Percentiles rank a stretch among this genome's conserved stretches.
These are phyloP conservation scores for Bufo bufo DNA, from an alignment of 2,113 vertebrate species.

Conservation along the genomic window DNA sequence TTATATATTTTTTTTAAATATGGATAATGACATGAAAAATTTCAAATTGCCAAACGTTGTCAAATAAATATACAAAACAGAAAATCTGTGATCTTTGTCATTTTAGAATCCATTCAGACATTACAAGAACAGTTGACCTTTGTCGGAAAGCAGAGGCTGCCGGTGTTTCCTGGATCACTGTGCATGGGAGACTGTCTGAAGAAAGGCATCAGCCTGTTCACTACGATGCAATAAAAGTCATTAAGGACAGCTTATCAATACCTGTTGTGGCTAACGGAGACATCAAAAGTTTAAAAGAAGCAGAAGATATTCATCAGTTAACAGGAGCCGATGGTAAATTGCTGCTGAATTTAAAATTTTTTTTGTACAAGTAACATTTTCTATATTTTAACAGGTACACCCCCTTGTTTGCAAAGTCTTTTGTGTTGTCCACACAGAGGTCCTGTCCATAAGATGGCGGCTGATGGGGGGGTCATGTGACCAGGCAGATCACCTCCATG, in stretches of 20 bases:
- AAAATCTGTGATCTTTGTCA: constrained; percentile 20
- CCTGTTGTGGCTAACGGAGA: constrained; percentile 95
- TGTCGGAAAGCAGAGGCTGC: constrained; percentile 92
- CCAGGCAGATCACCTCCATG: no score
- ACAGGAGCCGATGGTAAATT: constrained; percentile 90
- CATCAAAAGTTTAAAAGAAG: constrained; percentile 86
- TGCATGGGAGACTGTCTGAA: constrained; percentile 88
- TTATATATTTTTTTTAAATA: no score
- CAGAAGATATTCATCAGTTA: constrained; percentile 78
- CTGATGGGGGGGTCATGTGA: no score
- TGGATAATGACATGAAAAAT: no score
- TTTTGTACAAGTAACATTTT: background rate
- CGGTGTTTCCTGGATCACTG: constrained; percentile 94
- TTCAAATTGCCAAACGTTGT: no score
- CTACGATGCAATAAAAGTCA: constrained; percentile 90
- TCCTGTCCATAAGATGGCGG: no score
- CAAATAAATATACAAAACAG: no score
- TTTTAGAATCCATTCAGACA: constrained; percentile 88
- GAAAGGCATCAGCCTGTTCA: constrained; percentile 95
- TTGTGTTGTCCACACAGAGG: no score
- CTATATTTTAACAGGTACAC: no score
- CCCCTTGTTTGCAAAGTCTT: no score
- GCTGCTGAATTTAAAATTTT: background rate
- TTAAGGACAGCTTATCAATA: constrained; percentile 88
- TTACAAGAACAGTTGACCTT: constrained; percentile 88